These are phyloP conservation scores for Silurus asotus DNA, from an alignment of 2,113 vertebrate species.

Conservation along the genomic window DNA sequence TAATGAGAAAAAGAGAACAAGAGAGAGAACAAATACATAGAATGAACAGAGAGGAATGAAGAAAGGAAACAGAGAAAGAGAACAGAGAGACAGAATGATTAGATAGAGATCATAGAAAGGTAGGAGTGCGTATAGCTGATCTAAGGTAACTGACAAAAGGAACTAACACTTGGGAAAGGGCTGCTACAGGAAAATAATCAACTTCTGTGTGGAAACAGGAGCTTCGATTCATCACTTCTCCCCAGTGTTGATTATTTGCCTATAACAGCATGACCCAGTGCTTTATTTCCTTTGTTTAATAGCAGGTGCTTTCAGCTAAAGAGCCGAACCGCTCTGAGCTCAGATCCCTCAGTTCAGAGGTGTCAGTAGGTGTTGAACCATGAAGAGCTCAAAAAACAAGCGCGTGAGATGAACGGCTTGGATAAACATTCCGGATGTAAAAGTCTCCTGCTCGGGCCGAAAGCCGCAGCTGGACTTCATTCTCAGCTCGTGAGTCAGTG, in stretches of 20 bases:
- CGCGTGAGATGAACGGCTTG: neutral
- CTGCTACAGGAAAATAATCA: neutral
- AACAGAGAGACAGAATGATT: too few relatives aligned
- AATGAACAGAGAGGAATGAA: too few relatives aligned
- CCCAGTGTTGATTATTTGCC: neutral
- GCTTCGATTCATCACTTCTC: neutral
- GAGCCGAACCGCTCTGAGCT: neutral
- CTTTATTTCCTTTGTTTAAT: neutral
- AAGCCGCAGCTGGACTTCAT: constrained; percentile 13
- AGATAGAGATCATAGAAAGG: too few relatives aligned
- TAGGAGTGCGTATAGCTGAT: too few relatives aligned
- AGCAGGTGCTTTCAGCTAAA: neutral
- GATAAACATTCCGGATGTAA: constrained; percentile 18
- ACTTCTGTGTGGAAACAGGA: neutral
- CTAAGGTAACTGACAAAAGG: too few relatives aligned
- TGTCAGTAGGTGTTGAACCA: neutral
- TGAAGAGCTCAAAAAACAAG: neutral
- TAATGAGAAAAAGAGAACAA: too few relatives aligned
- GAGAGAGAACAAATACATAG: too few relatives aligned
- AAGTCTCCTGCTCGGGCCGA: neutral
- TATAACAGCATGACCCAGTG: neutral
- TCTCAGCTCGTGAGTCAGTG: constrained; percentile 6
- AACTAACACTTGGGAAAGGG: neutral
- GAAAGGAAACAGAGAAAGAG: too few relatives aligned
- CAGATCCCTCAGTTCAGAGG: neutral